phyloP scores from a whole-genome alignment of 2,888 invertebrate species.

The Orchesellides sinensis region DNA sequence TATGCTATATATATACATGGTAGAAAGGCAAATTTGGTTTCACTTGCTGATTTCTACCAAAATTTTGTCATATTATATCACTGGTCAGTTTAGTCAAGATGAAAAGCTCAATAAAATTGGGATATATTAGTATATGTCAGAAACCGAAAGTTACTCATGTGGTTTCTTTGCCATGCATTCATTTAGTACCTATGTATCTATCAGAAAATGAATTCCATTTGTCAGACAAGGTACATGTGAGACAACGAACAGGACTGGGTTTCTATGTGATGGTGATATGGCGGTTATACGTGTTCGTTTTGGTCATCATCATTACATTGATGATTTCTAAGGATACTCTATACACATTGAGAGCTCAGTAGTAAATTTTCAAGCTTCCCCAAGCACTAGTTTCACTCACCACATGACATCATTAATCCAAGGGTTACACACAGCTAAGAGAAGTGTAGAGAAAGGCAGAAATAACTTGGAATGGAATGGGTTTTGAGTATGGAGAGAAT shows the following conservation, averaged over 20 bases:
- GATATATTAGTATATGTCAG: not conserved
- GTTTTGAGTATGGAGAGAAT: conserved; percentile 11
- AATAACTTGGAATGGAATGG: not conserved
- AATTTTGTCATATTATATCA: not conserved
- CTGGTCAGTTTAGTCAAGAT: not conserved
- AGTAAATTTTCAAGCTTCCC: conserved; percentile 33
- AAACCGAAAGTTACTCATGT: not conserved
- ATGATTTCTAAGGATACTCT: not conserved
- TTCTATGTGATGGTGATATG: not conserved
- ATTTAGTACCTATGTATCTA: not conserved
- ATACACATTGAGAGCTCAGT: not conserved
- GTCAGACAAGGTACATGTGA: not conserved
- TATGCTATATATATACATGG: no score
- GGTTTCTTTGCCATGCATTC: not conserved
- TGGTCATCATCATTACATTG: conserved; percentile 11
- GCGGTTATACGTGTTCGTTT: not conserved
- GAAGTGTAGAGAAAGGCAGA: not conserved
- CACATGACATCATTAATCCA: conserved; percentile 53
- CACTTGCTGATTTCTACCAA: not conserved
- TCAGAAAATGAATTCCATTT: not conserved
- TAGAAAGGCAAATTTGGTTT: no score
- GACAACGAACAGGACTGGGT: not conserved
- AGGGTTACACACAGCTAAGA: not conserved
- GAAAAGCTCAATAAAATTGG: not conserved
- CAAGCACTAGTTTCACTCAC: conserved; percentile 32